Conservation (phyloP, 2,888 invertebrate genomes). For the Tridacna crocea region DNA sequence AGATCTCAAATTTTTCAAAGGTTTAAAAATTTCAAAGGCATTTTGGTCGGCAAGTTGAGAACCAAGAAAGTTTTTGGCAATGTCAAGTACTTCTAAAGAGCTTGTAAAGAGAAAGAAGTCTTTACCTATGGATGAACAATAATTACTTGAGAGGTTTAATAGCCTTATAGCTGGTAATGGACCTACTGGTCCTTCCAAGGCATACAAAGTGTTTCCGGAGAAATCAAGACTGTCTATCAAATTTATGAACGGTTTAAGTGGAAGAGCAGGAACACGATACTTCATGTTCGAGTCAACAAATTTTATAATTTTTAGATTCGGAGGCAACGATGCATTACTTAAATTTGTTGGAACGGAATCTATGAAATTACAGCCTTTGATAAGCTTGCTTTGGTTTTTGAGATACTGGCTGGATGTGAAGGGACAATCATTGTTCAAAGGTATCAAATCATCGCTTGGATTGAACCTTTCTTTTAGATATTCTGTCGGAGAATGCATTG, state of each 20-base stretch:
- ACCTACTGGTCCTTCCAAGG: slow-evolving; percentile 29
- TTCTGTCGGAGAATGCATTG: not conserved
- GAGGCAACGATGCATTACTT: not conserved
- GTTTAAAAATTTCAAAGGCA: slow-evolving; percentile 23
- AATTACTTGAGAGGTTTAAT: slow-evolving; percentile 39
- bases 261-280: slow-evolving; percentile 5
- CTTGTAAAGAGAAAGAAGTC: slow-evolving; percentile 9
- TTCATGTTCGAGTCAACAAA: slow-evolving; percentile 20
- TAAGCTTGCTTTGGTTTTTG: slow-evolving; percentile 5
- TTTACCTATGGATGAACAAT: slow-evolving; percentile 12
- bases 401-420: slow-evolving; percentile 24
- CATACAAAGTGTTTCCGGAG: slow-evolving; percentile 31
- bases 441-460: not conserved
- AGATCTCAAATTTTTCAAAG: slow-evolving; percentile 25
- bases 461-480: slow-evolving; percentile 17
- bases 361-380: slow-evolving; percentile 13
- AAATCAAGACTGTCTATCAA: slow-evolving; percentile 23
- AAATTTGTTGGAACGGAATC: not conserved
- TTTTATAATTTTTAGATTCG: slow-evolving; percentile 1
- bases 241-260: slow-evolving; percentile 3
- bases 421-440: slow-evolving; percentile 17
- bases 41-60: not conserved
- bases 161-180: slow-evolving; percentile 25
- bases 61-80: slow-evolving; percentile 41
- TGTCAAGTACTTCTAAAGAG: slow-evolving; percentile 25